Base-by-base conservation (phyloP, 2,888 invertebrate species). In the Apodemia mormo region DNA sequence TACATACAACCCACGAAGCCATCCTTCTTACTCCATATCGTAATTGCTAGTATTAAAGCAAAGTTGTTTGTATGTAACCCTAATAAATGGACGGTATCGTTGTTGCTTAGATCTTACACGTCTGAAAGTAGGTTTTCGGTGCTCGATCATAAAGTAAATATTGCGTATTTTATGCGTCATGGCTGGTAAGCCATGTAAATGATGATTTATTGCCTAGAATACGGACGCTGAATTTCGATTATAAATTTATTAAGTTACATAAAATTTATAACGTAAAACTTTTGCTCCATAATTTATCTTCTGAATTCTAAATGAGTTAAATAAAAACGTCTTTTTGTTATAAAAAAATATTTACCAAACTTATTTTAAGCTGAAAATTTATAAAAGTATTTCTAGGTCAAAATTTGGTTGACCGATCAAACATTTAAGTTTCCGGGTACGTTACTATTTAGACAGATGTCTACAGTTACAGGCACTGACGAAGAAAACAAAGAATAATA, bases 91-190 rank as follows among this genome's bases (percentile, higher is more conserved):
- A 58, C 58, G 30, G 58, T 58, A 30, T 30, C 30, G 30, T 58
- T 58, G 58, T 58, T 58, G 58, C 58, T 58, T 30, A 58, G 58
- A 58, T 58, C 58, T 58, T 5, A 61, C 49, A 52, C 56, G 33
- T 58, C 58, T 58, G 30, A 56, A 49, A 66, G 65, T 66, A n/a
- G 58, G 58, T 30, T 58, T 58, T 58, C 58, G 22, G 58, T 58
- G 29, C 56, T 30, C 56, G 56, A 58, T 29, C 56, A 58, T 58
- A 58, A 58, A 58, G 29, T 58, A 58, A 58, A 58, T 58, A 58
- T 58, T 58, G 30, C 56, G 56, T 29, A 58, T 58, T 58, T 58
- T 58, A 58, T 30, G 56, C 29, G 30, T 58, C 30, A 30, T 58
- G 29, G 56, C 56, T 58, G 56, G 56, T 29, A 58, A 58, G 56